phyloP scores from a whole-genome alignment of 2,797 vertebrate species.

The Poecile montanus region DNA sequence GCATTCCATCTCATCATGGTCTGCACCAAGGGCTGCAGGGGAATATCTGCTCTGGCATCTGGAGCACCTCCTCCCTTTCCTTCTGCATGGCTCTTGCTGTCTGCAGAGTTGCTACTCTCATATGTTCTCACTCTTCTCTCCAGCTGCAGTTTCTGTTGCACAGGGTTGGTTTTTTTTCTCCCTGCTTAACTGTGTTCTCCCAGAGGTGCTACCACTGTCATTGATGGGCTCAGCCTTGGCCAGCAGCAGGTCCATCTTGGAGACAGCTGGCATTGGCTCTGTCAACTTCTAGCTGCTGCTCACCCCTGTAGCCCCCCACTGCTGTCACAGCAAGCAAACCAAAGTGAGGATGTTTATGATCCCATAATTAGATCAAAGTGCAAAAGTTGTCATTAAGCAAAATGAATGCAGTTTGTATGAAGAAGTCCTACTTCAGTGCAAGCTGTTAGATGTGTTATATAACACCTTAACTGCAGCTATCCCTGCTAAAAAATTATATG shows the following conservation, averaged over 20 bases:
- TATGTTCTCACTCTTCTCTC: not conserved
- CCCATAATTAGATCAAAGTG: not conserved
- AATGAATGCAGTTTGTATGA: not conserved
- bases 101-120: not conserved
- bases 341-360: not conserved
- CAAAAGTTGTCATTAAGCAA: not conserved
- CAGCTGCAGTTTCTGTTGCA: not conserved
- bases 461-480: not conserved
- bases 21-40: fast-evolving
- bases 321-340: not conserved
- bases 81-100: not conserved
- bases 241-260: fast-evolving
- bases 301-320: not conserved
- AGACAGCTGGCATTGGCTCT: not conserved
- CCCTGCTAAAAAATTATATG: not conserved
- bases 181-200: not conserved
- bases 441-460: not conserved
- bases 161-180: not conserved
- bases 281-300: not conserved
- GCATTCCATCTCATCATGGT: too few relatives aligned
- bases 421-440: not conserved
- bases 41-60: not conserved
- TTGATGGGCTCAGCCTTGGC: not conserved
- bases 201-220: not conserved
- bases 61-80: not conserved